These are phyloP conservation scores for Lepidostoma basale DNA, from an alignment of 1,140 invertebrate genomes.

Conservation along the genomic window DNA sequence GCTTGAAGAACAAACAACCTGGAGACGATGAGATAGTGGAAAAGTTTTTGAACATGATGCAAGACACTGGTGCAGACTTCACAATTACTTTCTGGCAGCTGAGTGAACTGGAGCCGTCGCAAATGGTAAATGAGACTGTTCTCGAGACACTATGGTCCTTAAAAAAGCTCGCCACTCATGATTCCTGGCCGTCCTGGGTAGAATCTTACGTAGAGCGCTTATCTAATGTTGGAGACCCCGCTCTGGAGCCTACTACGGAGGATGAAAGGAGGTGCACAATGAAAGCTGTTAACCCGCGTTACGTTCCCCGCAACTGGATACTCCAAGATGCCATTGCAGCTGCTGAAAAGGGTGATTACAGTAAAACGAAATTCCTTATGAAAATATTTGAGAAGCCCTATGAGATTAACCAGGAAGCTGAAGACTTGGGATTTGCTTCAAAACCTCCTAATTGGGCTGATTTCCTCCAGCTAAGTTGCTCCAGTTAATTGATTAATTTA, in stretches of 20 bases:
- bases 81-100: constrained; percentile 68
- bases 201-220: constrained; percentile 54
- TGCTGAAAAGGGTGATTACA: constrained; percentile 67
- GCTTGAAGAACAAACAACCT: constrained; percentile 55
- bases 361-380: constrained; percentile 60
- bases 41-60: constrained; percentile 66
- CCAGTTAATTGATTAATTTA: constrained; percentile 53
- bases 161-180: constrained; percentile 53
- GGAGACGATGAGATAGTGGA: constrained; percentile 60
- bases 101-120: constrained; percentile 57
- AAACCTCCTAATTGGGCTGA: constrained; percentile 63
- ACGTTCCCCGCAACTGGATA: constrained; percentile 71
- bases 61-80: constrained; percentile 67
- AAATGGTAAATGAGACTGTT: constrained; percentile 52
- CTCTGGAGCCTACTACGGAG: constrained; percentile 43
- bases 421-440: constrained; percentile 59
- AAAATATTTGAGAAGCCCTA: constrained; percentile 65
- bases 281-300: constrained; percentile 65
- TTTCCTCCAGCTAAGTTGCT: constrained; percentile 64
- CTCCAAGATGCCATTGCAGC: constrained; percentile 68
- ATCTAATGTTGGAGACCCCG: constrained; percentile 46
- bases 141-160: constrained; percentile 58
- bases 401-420: constrained; percentile 60
- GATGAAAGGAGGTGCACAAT: constrained; percentile 63
- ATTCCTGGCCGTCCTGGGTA: constrained; percentile 56